Conservation (phyloP, 2,113 vertebrate genomes). For the Rhadina sibilatrix region DNA sequence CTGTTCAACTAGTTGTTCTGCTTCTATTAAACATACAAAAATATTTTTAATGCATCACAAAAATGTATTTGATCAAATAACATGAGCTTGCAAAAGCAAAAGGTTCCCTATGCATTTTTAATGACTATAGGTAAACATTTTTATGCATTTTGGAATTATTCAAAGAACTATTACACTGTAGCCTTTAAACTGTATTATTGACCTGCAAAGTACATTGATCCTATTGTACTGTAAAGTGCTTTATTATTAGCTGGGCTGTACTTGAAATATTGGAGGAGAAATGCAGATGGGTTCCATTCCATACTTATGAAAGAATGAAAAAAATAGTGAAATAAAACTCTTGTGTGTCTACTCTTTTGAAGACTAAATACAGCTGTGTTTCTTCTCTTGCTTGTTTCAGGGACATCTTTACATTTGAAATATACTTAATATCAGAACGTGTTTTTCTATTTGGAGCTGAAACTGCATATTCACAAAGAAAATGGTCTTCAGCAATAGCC, state of each 20-base stretch:
- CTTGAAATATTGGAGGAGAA: neutral
- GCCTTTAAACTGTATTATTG: neutral
- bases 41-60: neutral
- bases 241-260: neutral
- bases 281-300: neutral
- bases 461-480: slow-evolving; percentile 82
- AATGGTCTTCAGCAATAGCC: slow-evolving; percentile 88
- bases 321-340: neutral
- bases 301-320: neutral
- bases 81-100: neutral
- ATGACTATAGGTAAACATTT: neutral
- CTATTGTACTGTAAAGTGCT: neutral
- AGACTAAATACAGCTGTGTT: neutral
- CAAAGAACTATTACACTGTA: neutral
- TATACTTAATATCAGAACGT: slow-evolving; percentile 88
- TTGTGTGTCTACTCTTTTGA: neutral
- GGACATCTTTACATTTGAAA: slow-evolving; percentile 89
- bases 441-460: slow-evolving; percentile 87
- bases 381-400: slow-evolving; percentile 70
- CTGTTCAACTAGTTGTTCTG: neutral
- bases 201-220: neutral
- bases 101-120: neutral
- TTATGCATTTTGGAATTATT: neutral
- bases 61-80: neutral
- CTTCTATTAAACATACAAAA: neutral